Evolutionary conservation across 1,140 invertebrate species (phyloP).

Genomic region (Araneus ventricosus): DNA sequence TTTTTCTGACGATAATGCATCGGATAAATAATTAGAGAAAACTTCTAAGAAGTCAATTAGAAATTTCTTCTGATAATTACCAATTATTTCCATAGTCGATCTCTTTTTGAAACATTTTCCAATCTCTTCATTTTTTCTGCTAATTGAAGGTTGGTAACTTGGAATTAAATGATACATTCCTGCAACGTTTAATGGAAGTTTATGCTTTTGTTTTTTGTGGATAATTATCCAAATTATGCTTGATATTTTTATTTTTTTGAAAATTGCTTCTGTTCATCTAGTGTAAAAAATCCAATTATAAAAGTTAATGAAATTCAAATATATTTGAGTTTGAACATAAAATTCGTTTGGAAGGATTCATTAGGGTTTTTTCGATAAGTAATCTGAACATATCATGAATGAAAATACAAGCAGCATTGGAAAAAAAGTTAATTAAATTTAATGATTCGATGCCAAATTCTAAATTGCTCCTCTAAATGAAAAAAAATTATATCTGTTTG

Average conservation of each 20-base stretch:
- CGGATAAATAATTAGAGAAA: slow-evolving; percentile 60
- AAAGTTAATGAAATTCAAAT: neutral
- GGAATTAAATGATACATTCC: slow-evolving; percentile 43
- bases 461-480: no score
- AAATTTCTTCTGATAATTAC: slow-evolving; percentile 51
- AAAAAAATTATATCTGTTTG: no score
- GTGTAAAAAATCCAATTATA: neutral
- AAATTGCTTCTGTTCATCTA: neutral
- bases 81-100: slow-evolving; percentile 39
- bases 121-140: neutral
- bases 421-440: neutral
- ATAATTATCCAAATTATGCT: slow-evolving; percentile 21
- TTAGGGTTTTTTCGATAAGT: neutral
- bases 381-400: neutral
- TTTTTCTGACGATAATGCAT: slow-evolving; percentile 24
- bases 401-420: neutral
- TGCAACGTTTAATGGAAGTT: slow-evolving; percentile 22
- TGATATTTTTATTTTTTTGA: no score
- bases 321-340: neutral
- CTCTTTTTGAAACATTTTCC: neutral
- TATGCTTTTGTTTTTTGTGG: neutral
- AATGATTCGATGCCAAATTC: no score
- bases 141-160: slow-evolving; percentile 21
- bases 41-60: slow-evolving; percentile 62
- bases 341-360: neutral